Percentiles rank a stretch among this genome's conserved stretches.
Conservation (phyloP, 2,888 invertebrate species). For the Chelonus formosanus region DNA sequence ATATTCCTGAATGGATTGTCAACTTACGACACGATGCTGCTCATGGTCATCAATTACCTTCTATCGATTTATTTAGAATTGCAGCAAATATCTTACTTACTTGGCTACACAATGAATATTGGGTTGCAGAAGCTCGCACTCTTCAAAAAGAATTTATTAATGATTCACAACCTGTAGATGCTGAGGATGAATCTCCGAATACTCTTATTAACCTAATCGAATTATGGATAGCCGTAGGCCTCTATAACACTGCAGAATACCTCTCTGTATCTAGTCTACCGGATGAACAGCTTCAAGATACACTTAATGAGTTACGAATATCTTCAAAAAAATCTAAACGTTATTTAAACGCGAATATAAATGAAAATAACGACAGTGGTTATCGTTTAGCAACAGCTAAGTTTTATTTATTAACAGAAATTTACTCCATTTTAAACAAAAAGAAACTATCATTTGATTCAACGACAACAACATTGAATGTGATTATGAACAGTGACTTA, state of each 20-base stretch:
- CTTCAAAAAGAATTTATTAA: constrained; percentile 53
- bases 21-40: constrained; percentile 81
- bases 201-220: constrained; percentile 52
- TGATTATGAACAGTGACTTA: constrained; percentile 53
- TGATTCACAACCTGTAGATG: too few species aligned
- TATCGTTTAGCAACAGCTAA: constrained; percentile 46
- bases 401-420: constrained; percentile 49
- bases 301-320: constrained; percentile 46
- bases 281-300: constrained; percentile 49
- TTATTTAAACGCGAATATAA: constrained; percentile 18
- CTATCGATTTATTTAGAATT: constrained; percentile 71
- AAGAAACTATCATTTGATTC: constrained; percentile 44
- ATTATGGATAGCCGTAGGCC: constrained; percentile 56
- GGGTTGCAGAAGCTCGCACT: constrained; percentile 69
- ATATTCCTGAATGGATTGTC: constrained; percentile 83
- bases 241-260: constrained; percentile 53
- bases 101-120: constrained; percentile 77
- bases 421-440: constrained; percentile 48
- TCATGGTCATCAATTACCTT: constrained; percentile 76
- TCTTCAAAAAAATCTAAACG: constrained; percentile 7
- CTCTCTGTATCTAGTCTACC: constrained; percentile 49
- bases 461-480: constrained; percentile 49
- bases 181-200: too few species aligned
- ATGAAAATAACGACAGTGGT: constrained; percentile 38
- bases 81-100: constrained; percentile 72